These are phyloP conservation scores for Chionoecetes opilio DNA, from an alignment of 1,140 invertebrate species.

Conservation along the genomic window DNA sequence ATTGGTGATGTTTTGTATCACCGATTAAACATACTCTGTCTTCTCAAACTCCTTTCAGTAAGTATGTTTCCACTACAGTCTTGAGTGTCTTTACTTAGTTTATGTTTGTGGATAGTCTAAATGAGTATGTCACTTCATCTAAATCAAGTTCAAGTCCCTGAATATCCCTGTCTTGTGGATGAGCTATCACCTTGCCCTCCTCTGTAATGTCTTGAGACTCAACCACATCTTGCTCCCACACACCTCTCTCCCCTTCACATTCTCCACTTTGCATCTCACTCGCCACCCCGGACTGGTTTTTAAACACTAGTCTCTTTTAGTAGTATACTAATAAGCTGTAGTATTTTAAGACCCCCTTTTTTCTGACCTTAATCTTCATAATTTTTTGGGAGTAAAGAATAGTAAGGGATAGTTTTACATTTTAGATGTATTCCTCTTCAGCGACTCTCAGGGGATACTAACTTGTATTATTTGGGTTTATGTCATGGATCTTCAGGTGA, in stretches of 20 bases:
- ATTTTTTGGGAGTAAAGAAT: neutral
- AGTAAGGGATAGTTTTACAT: neutral
- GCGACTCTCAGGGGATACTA: too few species aligned
- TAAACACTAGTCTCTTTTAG: neutral
- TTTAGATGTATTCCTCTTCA: too few species aligned
- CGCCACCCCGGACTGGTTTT: neutral
- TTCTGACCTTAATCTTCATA: neutral
- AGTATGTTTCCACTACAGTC: neutral
- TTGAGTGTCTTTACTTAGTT: neutral
- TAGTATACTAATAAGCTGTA: neutral
- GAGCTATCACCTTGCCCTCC: neutral
- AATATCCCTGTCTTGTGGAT: neutral
- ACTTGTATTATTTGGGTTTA: too few species aligned
- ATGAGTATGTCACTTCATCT: constrained; percentile 17
- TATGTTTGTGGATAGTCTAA: neutral
- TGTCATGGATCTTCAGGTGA: too few species aligned
- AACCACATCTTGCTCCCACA: neutral
- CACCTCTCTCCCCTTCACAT: neutral
- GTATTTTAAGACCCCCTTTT: neutral
- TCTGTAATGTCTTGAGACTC: neutral
- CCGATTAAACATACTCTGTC: neutral
- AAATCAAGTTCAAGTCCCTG: neutral
- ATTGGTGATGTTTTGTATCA: neutral
- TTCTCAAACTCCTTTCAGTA: constrained; percentile 17
- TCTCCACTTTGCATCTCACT: constrained; percentile 8